Conservation (phyloP, 2,113 vertebrate genomes). For the Pogonocichla stellata region DNA sequence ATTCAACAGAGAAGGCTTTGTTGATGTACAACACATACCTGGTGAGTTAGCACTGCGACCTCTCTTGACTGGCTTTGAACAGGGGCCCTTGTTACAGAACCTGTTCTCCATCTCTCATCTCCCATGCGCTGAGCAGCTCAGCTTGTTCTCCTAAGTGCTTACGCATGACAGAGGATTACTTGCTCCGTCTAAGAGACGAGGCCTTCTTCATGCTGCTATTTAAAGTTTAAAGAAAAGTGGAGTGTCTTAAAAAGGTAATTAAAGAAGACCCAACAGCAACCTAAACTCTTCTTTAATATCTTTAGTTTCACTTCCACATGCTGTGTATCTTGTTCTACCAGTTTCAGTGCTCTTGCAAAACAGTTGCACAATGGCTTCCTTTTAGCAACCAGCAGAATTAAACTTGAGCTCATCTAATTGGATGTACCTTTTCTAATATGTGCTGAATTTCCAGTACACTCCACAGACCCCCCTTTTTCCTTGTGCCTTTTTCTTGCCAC, state of each 20-base stretch:
- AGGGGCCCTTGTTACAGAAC: conserved; percentile 45
- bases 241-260: conserved; percentile 54
- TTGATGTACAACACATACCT: conserved; percentile 17
- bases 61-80: conserved; percentile 56
- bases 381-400: conserved; percentile 22
- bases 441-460: conserved; percentile 20
- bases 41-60: conserved; percentile 42
- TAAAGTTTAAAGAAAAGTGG: conserved; percentile 51
- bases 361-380: conserved; percentile 48
- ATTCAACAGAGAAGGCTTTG: conserved; percentile 56
- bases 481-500: neutral
- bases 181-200: neutral
- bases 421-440: neutral
- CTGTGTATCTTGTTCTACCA: conserved; percentile 57
- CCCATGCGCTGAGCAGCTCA: neutral
- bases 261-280: conserved; percentile 54
- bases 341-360: conserved; percentile 53
- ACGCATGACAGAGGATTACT: neutral
- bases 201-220: conserved; percentile 15
- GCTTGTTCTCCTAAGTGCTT: neutral
- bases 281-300: conserved; percentile 57
- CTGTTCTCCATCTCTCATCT: conserved; percentile 40
- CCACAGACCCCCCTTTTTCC: neutral
- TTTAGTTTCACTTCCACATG: conserved; percentile 54
- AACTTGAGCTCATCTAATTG: conserved; percentile 17